These are phyloP conservation scores for Crocodylus rhombifer DNA, from an alignment of 2,797 vertebrate genomes.

Conservation along the genomic window DNA sequence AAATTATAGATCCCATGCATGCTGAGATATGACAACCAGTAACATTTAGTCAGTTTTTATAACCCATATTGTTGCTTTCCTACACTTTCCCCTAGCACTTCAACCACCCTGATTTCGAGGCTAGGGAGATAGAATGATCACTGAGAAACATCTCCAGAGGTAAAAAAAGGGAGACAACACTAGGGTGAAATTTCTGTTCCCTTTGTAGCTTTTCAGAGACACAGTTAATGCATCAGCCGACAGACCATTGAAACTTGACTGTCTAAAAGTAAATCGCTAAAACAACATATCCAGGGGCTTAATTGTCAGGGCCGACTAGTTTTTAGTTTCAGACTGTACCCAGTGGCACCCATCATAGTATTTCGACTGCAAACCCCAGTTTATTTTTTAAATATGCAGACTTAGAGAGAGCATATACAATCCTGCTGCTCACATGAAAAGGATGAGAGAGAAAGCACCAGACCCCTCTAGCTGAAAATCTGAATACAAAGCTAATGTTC, in stretches of 20 bases:
- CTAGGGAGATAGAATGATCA: neutral
- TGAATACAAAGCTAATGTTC: neutral
- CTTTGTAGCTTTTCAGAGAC: neutral
- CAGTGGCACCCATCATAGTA: neutral
- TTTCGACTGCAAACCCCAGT: neutral
- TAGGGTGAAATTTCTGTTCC: neutral
- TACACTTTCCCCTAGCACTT: neutral
- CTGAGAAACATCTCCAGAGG: neutral
- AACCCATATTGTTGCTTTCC: neutral
- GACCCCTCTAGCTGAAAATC: neutral
- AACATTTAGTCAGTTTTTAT: rapidly evolving
- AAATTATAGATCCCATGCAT: neutral
- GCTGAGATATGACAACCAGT: rapidly evolving
- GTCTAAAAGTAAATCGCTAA: neutral
- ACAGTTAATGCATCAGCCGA: neutral
- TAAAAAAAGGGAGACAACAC: neutral
- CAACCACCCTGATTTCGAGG: neutral
- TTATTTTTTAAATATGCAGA: neutral
- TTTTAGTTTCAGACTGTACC: neutral
- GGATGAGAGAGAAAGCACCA: neutral
- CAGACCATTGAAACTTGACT: neutral
- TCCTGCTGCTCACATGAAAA: neutral
- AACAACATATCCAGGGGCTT: neutral
- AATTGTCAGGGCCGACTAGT: neutral
- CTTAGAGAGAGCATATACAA: neutral